phyloP scores from a whole-genome alignment of 2,888 invertebrate genomes.

The Cantharis rustica region DNA sequence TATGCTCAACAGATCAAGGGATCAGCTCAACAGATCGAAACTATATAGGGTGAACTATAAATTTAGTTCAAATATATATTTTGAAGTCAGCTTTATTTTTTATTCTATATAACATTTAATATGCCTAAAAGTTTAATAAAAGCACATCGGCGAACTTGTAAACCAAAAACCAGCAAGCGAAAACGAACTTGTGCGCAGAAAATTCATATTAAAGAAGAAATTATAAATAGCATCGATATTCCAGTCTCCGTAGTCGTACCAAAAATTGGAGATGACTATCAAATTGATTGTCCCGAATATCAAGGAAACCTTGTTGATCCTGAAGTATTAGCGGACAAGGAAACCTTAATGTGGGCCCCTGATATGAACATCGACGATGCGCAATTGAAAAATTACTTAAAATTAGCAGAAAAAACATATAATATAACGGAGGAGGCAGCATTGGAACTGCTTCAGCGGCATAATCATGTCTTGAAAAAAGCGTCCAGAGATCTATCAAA shows the following conservation, averaged over 20 bases:
- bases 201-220: too few relatives aligned
- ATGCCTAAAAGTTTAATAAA: too few relatives aligned
- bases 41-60: too few relatives aligned
- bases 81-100: too few relatives aligned
- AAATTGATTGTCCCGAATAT: background rate
- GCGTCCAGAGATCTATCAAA: background rate
- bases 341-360: background rate
- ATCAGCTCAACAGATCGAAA: too few relatives aligned
- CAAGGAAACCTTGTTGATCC: background rate
- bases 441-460: background rate
- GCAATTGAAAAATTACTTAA: background rate
- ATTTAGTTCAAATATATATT: too few relatives aligned
- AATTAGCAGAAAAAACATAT: background rate
- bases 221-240: too few relatives aligned
- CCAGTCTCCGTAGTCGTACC: background rate
- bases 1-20: too few relatives aligned
- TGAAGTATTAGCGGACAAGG: background rate
- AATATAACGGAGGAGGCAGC: background rate
- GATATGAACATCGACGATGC: background rate
- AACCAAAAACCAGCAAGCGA: background rate
- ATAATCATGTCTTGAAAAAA: background rate
- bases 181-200: background rate
- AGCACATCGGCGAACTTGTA: too few relatives aligned
- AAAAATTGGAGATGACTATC: background rate
- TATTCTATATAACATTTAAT: too few relatives aligned